Percentiles rank a stretch among this genome's conserved stretches.
Evolutionary conservation across 2,797 vertebrate species (phyloP).

Genomic region (Ataeniobius toweri): DNA sequence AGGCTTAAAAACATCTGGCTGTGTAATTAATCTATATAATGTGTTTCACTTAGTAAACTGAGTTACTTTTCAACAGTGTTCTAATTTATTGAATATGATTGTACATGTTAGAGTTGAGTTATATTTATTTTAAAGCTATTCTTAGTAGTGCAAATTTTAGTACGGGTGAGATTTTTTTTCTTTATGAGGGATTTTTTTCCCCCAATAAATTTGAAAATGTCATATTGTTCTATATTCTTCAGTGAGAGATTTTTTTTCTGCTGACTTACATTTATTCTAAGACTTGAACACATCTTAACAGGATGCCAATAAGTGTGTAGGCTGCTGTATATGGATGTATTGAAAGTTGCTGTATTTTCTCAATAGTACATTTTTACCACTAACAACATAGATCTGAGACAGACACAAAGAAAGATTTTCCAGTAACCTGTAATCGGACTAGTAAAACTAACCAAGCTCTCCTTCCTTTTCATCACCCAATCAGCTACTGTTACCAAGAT

Average conservation of each 20-base stretch:
- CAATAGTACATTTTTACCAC: neutral
- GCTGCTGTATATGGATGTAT: neutral
- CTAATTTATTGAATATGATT: too few relatives aligned
- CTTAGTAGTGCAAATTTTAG: too few relatives aligned
- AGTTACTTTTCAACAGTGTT: neutral
- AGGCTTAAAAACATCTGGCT: neutral
- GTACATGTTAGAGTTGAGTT: too few relatives aligned
- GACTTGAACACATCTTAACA: too few relatives aligned
- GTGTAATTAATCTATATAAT: neutral
- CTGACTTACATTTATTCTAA: too few relatives aligned
- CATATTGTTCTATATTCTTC: too few relatives aligned
- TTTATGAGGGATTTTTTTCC: too few relatives aligned
- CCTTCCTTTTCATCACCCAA: neutral
- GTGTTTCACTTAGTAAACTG: neutral
- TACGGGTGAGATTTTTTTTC: too few relatives aligned
- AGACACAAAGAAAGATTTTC: neutral
- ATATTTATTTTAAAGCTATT: too few relatives aligned
- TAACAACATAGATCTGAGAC: neutral
- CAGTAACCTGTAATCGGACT: neutral
- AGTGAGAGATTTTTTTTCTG: too few relatives aligned
- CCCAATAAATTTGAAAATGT: too few relatives aligned
- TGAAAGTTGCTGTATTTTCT: neutral
- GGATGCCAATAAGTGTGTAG: too few relatives aligned
- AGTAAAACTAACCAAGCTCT: neutral
- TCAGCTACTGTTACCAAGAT: neutral